These are phyloP conservation scores for Rhynchophorus ferrugineus DNA, from an alignment of 1,140 invertebrate species.

Conservation along the genomic window DNA sequence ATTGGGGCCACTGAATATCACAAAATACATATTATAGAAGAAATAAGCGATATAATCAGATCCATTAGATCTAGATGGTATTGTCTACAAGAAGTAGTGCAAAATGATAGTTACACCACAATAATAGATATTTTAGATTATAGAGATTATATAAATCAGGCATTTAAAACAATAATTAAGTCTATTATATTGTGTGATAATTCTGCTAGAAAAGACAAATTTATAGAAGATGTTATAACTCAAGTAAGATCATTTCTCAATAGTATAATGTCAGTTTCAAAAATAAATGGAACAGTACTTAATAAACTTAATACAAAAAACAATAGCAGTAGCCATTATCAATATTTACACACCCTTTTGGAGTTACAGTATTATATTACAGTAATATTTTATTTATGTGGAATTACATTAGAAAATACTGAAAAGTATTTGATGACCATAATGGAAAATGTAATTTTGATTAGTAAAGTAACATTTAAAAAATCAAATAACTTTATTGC, in stretches of 20 bases:
- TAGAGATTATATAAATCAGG: slow-evolving; percentile 23
- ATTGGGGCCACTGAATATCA: slow-evolving; percentile 21
- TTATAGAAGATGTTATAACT: slow-evolving; percentile 12
- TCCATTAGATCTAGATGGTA: slow-evolving; percentile 26
- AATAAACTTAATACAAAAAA: slow-evolving; percentile 20
- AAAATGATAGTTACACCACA: slow-evolving; percentile 16
- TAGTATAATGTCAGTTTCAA: slow-evolving; percentile 12
- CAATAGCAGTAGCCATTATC: slow-evolving; percentile 19
- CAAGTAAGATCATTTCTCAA: slow-evolving; percentile 12
- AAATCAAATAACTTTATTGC: slow-evolving; percentile 11
- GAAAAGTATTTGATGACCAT: slow-evolving; percentile 20
- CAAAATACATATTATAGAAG: slow-evolving; percentile 24
- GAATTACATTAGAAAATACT: slow-evolving; percentile 4
- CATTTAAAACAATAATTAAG: slow-evolving; percentile 19
- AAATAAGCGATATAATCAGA: slow-evolving; percentile 22
- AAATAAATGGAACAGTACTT: slow-evolving; percentile 20
- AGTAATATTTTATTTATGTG: slow-evolving; percentile 20
- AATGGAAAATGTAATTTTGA: slow-evolving; percentile 21
- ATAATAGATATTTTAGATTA: slow-evolving; percentile 13
- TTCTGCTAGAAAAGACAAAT: slow-evolving; percentile 6
- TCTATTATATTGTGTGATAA: slow-evolving; percentile 17
- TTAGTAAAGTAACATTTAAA: slow-evolving; percentile 21
- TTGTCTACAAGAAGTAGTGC: slow-evolving; percentile 27
- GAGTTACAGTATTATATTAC: slow-evolving; percentile 29
- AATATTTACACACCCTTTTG: slow-evolving; percentile 32